Percentiles rank a stretch among this genome's conserved stretches.
Conservation (phyloP, 2,113 vertebrate species). For the Lates calcarifer region DNA sequence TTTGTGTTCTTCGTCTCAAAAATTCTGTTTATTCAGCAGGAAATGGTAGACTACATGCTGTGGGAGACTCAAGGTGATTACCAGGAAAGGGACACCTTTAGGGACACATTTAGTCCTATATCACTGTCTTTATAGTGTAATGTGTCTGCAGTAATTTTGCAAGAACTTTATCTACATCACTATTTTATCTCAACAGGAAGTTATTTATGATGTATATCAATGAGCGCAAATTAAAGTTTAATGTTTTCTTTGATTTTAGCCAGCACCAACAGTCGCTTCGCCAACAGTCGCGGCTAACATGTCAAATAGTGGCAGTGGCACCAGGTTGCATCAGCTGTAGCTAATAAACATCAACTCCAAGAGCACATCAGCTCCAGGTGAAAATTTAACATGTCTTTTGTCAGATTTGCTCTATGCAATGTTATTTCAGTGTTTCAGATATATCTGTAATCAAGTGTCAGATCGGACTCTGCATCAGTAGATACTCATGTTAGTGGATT, state of each 20-base stretch:
- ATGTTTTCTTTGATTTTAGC: too few relatives aligned
- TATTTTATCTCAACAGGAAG: neutral
- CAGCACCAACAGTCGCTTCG: neutral
- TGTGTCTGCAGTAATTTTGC: conserved; percentile 6
- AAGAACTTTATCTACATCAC: neutral
- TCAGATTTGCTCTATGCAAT: too few relatives aligned
- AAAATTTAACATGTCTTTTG: too few relatives aligned
- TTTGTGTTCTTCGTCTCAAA: conserved; percentile 31
- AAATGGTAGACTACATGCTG: neutral
- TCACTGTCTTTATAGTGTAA: neutral
- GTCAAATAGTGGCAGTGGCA: too few relatives aligned
- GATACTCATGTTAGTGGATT: neutral
- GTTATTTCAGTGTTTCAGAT: neutral
- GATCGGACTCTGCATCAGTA: neutral
- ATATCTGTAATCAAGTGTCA: neutral
- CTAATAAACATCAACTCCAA: too few relatives aligned
- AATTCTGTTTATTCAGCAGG: conserved; percentile 26
- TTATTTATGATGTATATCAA: neutral
- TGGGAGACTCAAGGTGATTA: conserved; percentile 10
- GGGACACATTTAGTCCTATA: neutral
- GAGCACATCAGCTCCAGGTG: too few relatives aligned
- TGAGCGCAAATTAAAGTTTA: neutral
- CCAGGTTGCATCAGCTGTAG: too few relatives aligned
- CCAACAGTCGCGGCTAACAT: too few relatives aligned
- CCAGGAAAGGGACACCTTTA: neutral